Evolutionary conservation across 2,888 invertebrate species (phyloP).

Genomic region (Dromius quadrimaculatus): DNA sequence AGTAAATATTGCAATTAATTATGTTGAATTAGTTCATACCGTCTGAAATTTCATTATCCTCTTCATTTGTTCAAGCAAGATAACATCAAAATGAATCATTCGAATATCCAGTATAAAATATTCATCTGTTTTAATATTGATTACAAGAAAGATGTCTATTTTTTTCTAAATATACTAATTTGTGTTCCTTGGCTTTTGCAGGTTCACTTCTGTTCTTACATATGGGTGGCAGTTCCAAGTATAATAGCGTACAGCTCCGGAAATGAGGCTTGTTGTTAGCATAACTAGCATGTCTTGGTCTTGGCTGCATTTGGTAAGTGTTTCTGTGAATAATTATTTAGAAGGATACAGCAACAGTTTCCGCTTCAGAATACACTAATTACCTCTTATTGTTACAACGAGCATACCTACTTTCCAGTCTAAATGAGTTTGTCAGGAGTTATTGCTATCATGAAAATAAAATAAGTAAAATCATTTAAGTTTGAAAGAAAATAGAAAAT

Average conservation of each 20-base stretch:
- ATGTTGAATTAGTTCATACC: too few relatives aligned
- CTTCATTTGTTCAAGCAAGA: too few relatives aligned
- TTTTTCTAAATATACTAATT: too few relatives aligned
- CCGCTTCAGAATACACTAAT: background rate
- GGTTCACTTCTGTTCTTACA: background rate
- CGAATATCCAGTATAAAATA: too few relatives aligned
- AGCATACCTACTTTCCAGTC: background rate
- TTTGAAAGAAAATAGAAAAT: slow-evolving; percentile 8
- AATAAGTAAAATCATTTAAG: slow-evolving; percentile 12
- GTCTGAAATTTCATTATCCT: too few relatives aligned
- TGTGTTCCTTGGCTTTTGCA: too few relatives aligned
- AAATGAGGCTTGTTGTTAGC: slow-evolving; percentile 14
- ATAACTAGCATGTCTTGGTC: slow-evolving; percentile 2
- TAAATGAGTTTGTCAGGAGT: background rate
- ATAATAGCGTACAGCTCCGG: background rate
- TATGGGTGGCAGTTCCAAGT: background rate
- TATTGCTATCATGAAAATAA: background rate
- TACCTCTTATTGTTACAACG: background rate
- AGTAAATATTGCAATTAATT: too few relatives aligned
- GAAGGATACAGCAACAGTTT: background rate
- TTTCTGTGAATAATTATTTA: background rate
- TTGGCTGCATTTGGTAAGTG: slow-evolving; percentile 5
- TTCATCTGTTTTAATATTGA: too few relatives aligned
- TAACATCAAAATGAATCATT: too few relatives aligned
- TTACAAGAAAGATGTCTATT: too few relatives aligned